Base-by-base conservation (phyloP, 2,888 invertebrate genomes). In the Drosophila meridionalis region DNA sequence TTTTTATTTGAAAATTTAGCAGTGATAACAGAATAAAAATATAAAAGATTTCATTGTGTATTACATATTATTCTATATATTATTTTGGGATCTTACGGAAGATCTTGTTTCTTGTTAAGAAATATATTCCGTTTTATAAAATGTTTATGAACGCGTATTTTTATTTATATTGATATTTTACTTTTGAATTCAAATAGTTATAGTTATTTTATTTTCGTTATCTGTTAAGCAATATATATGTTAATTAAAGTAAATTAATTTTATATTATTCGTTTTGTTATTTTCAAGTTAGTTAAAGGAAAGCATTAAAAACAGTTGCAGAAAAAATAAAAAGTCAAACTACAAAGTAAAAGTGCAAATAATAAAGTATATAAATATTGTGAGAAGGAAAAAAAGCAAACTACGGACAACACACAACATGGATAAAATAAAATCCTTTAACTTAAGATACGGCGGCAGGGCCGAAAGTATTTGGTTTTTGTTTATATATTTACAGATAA, bases 401-500 rank as follows among this genome's bases (percentile, higher is more conserved):
- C 74, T 81, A 87, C 65, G 56, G 40, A 78, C 79, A 87, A 64
- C 76, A 74, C 69, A 71, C 80, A 89, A 68, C 64, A 70, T 60
- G 45, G 28, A 20, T 56, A 47, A 59, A 63, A 68, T 57, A 61
- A 32, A 69, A 75, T 63, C n/a, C 30, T 32, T 61, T 59, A 28
- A 47, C 12, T 4, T 34, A 63, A 42, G 9, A n/a, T 20, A 11
- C 62, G 52, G 5, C 36, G 20, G 14, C n/a, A 28, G 2, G 36
- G 14, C 56, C 55, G 38, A 28, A 40, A 55, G 47, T 28, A 36
- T 57, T 28, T 34, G 45, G 48, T 57, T 47, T 42, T 52, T 36
- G 36, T 53, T 36, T 67, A 32, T 76, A 36, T 79, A 80, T 79
- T 79, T 80, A 59, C 45, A 79, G 38, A 36, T 58, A 55, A 36